Conservation (phyloP, 1,140 invertebrate species). For the Achroia grisella region DNA sequence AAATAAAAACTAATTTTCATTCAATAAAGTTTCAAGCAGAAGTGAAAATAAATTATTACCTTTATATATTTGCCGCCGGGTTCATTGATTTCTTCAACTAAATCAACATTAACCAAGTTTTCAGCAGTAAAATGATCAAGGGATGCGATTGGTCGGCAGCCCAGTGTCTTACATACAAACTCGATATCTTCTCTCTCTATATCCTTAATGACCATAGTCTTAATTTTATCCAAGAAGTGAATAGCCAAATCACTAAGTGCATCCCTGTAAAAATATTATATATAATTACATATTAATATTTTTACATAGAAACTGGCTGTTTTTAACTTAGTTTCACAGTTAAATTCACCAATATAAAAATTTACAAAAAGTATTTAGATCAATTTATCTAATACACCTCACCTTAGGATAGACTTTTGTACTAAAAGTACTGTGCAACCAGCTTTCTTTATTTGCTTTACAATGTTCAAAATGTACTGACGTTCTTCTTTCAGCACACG, state of each 20-base stretch:
- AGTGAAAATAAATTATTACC: slow-evolving; percentile 73
- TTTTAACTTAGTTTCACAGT: too few species aligned
- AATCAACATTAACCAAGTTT: slow-evolving; percentile 91
- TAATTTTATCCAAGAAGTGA: slow-evolving; percentile 99
- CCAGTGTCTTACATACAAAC: slow-evolving; percentile 96
- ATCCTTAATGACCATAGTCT: slow-evolving; percentile 99
- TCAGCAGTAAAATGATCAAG: slow-evolving; percentile 97
- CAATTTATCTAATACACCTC: slow-evolving; percentile 7
- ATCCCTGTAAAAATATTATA: slow-evolving; percentile 77
- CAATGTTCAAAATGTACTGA: slow-evolving; percentile 98
- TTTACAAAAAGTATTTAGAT: too few species aligned
- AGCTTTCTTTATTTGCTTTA: slow-evolving; percentile 99
- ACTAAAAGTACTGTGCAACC: slow-evolving; percentile 98
- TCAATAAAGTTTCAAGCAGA: neutral
- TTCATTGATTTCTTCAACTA: slow-evolving; percentile 95
- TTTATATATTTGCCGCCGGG: slow-evolving; percentile 95
- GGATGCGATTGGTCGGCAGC: slow-evolving; percentile 97
- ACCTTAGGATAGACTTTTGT: slow-evolving; percentile 98
- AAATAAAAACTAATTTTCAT: neutral
- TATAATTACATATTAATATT: neutral
- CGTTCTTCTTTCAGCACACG: slow-evolving; percentile 98
- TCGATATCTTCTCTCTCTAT: slow-evolving; percentile 98
- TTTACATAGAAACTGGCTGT: too few species aligned
- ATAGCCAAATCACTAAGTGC: slow-evolving; percentile 97
- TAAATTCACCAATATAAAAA: too few species aligned